Base-by-base conservation (phyloP, 2,113 vertebrate species). In the Phycodurus eques region DNA sequence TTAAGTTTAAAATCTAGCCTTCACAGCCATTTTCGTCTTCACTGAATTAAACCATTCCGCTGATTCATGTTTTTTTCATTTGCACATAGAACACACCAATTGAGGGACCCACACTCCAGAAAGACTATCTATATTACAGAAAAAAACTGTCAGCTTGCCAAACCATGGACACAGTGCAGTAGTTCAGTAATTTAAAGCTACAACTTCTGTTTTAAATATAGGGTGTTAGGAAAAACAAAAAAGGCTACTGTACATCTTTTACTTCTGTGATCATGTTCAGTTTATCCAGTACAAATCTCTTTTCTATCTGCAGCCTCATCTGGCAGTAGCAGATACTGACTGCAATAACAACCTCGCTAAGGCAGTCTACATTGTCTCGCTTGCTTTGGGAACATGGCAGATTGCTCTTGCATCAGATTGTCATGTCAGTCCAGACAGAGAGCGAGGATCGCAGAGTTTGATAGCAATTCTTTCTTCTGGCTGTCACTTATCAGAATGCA, bases 251-350 rank as follows among this genome's bases (percentile, higher is more conserved):
- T 20, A 22, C 64, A 63, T 19, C 47, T 72, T 15, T 19, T 42
- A 20, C 12, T 46, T 73, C n/a, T 44, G 51, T 76, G 14, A 70
- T 51, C 71, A 51, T n/a, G 46, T 62, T 83, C 54, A 49, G 43
- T 73, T 80, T 63, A 67, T 62, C 47, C 60, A 60, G n/a, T 15
- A 46, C 49, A 83, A 78, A 79, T 78, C 67, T 81, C 79, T 72
- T 71, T 74, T 83, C 80, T 83, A 83, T 85, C 73, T 79, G 76
- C 61, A 56, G 78, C 74, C 67, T 82, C 71, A 68, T 80, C 74
- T 81, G 82, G 82, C 82, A 84, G 73, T 2, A 80, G 71, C 70
- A 84, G 88, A 85, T 83, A 79, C 70, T 68, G 81, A 78, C 79
- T 54, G 73, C 84, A 81, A 89, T 84, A 85, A 85, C 63, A 67